phyloP scores from a whole-genome alignment of 2,113 vertebrate species.

The Thamnophis sirtalis region DNA sequence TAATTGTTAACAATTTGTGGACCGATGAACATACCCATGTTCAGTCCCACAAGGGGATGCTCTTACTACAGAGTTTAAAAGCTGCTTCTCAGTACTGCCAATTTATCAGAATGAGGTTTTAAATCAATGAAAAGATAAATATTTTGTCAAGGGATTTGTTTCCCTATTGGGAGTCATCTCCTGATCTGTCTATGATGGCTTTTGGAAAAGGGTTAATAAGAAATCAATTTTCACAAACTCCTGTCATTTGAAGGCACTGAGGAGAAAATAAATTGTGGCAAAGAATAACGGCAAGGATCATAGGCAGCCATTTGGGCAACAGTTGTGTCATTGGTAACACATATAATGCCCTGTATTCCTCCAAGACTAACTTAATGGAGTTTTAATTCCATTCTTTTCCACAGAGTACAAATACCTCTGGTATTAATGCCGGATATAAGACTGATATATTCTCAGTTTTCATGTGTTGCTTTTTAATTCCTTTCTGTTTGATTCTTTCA shows the following conservation, averaged over 20 bases:
- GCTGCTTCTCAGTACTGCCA: background rate
- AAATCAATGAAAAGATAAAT: conserved; percentile 39
- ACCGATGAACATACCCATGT: conserved; percentile 44
- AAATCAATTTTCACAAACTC: background rate
- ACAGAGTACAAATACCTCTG: background rate
- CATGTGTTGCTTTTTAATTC: background rate
- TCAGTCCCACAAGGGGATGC: conserved; percentile 18
- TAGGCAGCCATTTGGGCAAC: background rate
- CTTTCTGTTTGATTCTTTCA: background rate
- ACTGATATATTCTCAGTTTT: background rate
- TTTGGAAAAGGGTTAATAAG: background rate
- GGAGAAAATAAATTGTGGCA: background rate
- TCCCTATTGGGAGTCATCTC: conserved; percentile 9
- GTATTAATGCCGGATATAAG: background rate
- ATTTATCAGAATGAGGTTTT: conserved; percentile 24
- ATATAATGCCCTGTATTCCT: background rate
- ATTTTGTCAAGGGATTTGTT: conserved; percentile 32
- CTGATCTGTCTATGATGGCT: conserved; percentile 1
- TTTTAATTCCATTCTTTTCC: background rate
- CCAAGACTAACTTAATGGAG: background rate
- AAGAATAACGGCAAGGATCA: background rate
- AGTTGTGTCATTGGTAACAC: background rate
- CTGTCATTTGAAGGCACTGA: conserved; percentile 6
- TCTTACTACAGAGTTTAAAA: conserved; percentile 29
- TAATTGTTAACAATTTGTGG: conserved; percentile 34